A percentile compares a stretch with the other conserved stretches of the same genome.
phyloP scores from a whole-genome alignment of 1,140 invertebrate genomes.

The Eurytemora carolleeae region DNA sequence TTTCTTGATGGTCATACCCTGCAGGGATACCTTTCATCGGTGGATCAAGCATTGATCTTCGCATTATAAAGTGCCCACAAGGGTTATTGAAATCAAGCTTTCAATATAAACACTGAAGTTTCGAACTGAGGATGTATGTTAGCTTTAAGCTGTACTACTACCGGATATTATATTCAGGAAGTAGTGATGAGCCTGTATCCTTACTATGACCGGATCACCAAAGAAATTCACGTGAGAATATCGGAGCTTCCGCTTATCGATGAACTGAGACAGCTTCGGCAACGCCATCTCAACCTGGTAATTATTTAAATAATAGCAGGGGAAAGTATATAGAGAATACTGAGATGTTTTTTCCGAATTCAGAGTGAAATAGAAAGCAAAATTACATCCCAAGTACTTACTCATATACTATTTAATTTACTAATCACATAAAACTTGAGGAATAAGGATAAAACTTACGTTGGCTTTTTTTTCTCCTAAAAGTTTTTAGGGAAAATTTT shows the following conservation, averaged over 20 bases:
- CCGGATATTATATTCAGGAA: conserved; percentile 72
- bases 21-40: too few species aligned
- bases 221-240: conserved; percentile 81
- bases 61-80: too few species aligned
- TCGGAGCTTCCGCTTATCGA: conserved; percentile 86
- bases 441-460: too few species aligned
- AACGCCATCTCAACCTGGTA: conserved; percentile 35
- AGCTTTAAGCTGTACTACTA: conserved; percentile 20
- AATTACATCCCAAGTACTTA: too few species aligned
- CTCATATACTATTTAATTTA: too few species aligned
- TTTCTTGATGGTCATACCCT: too few species aligned
- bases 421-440: too few species aligned
- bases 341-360: background rate
- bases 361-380: conserved; percentile 2
- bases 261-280: conserved; percentile 79
- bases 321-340: too few species aligned
- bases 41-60: too few species aligned
- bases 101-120: background rate
- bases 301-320: conserved; percentile 4
- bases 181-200: conserved; percentile 86
- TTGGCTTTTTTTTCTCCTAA: too few species aligned
- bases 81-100: background rate
- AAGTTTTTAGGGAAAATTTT: too few species aligned
- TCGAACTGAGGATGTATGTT: conserved; percentile 15
- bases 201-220: conserved; percentile 79